Evolutionary conservation across 1,140 invertebrate genomes (phyloP).

Genomic region (Diorhabda elongata): DNA sequence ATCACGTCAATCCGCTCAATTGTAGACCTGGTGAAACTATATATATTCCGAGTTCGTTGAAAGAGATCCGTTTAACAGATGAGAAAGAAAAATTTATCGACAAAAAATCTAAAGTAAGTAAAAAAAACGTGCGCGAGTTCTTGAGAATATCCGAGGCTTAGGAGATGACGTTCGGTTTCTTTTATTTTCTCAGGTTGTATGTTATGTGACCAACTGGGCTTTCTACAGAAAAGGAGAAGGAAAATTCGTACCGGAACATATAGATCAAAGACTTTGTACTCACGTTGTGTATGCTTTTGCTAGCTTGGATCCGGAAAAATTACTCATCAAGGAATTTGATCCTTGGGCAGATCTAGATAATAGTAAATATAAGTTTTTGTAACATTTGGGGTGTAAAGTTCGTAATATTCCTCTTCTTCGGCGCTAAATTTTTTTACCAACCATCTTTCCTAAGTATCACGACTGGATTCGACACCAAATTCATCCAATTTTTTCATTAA

Average conservation of each 20-base stretch:
- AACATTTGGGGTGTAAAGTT: conserved; percentile 6
- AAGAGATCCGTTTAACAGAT: conserved; percentile 18
- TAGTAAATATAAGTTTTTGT: conserved; percentile 52
- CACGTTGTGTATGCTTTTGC: conserved; percentile 88
- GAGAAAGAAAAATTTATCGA: conserved; percentile 21
- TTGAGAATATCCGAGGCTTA: too few relatives aligned
- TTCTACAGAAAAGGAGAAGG: conserved; percentile 77
- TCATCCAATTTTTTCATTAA: too few relatives aligned
- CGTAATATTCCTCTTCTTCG: neutral
- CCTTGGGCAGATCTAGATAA: conserved; percentile 82
- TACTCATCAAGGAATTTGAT: conserved; percentile 74
- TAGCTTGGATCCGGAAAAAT: conserved; percentile 71
- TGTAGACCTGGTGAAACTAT: conserved; percentile 41
- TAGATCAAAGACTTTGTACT: conserved; percentile 77
- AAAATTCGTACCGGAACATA: conserved; percentile 79
- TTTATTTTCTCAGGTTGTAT: conserved; percentile 57
- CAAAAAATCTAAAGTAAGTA: conserved; percentile 33
- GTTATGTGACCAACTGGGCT: conserved; percentile 86
- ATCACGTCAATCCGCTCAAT: conserved; percentile 40
- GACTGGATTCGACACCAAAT: too few relatives aligned
- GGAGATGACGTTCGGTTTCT: too few relatives aligned
- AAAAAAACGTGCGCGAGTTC: too few relatives aligned
- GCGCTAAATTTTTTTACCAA: too few relatives aligned
- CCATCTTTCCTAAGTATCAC: too few relatives aligned
- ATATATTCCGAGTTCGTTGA: conserved; percentile 33